A percentile compares a stretch with the other conserved stretches of the same genome.
These are phyloP conservation scores for Homarus gammarus DNA, from an alignment of 2,888 invertebrate species.

Conservation along the genomic window DNA sequence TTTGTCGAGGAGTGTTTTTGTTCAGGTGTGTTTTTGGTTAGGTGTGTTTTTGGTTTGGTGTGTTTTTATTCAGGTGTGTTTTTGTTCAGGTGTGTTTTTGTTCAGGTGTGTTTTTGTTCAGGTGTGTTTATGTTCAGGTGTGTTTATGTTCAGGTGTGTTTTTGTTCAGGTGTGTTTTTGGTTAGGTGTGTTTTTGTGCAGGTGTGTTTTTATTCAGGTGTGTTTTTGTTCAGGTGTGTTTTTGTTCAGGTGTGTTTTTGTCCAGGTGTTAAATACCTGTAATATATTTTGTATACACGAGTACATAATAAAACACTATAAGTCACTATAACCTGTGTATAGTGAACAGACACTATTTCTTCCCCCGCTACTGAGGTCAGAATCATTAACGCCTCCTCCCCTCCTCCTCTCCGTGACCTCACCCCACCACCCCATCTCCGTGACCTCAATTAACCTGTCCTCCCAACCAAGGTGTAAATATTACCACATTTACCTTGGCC, in stretches of 20 bases:
- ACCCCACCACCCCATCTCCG: no score
- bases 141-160: neutral
- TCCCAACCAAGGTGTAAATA: no score
- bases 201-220: constrained; percentile 2
- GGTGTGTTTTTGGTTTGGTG: neutral
- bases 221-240: constrained; percentile 1
- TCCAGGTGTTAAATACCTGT: neutral
- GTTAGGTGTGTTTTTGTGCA: no score
- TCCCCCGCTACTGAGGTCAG: no score
- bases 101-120: no score
- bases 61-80: constrained; percentile 13
- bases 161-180: constrained; percentile 8
- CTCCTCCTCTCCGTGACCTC: no score
- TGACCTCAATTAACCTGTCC: no score
- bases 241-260: neutral
- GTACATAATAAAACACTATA: neutral
- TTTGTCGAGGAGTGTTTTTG: neutral
- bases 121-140: neutral
- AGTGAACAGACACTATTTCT: no score
- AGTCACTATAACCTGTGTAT: no score
- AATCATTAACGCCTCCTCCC: no score
- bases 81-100: no score
- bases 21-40: neutral
- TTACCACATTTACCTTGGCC: no score
- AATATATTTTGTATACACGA: neutral